These are phyloP conservation scores for Mustela nigripes DNA, from an alignment of 2,113 vertebrate species.

Conservation along the genomic window DNA sequence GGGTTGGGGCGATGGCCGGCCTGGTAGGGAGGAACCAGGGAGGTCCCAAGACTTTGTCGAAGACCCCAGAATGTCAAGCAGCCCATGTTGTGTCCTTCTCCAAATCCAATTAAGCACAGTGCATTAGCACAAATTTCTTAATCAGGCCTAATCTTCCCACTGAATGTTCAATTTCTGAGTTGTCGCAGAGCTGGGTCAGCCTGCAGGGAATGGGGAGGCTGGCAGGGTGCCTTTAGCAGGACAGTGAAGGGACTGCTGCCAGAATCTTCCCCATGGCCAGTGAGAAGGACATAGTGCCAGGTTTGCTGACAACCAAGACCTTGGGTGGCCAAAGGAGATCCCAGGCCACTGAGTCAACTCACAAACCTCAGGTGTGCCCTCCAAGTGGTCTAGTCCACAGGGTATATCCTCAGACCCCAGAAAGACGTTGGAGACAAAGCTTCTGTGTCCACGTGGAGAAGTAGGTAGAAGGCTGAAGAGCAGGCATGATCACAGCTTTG, in stretches of 20 bases:
- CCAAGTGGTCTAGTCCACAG: not conserved
- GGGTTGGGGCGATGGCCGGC: not conserved
- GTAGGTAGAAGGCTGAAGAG: not conserved
- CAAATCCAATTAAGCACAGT: conserved; percentile 92
- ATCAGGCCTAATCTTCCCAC: conserved; percentile 91
- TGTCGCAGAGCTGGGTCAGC: conserved; percentile 87
- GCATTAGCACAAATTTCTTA: conserved; percentile 91
- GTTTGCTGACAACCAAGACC: conserved; percentile 1
- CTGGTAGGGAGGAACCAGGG: conserved; percentile 45
- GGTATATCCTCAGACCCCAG: not conserved
- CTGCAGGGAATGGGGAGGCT: conserved; percentile 34
- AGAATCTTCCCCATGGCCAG: not conserved
- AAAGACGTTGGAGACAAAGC: not conserved
- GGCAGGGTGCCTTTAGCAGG: not conserved
- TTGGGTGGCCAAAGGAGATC: not conserved
- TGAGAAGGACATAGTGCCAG: not conserved
- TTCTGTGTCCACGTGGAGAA: not conserved
- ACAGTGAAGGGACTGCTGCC: not conserved
- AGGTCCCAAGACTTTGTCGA: conserved; percentile 62
- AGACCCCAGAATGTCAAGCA: conserved; percentile 81
- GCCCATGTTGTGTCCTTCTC: conserved; percentile 87
- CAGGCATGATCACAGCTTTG: not conserved
- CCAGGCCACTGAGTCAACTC: not conserved
- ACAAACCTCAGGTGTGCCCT: not conserved
- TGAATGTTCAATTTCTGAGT: conserved; percentile 90